Evolutionary conservation across 2,113 vertebrate genomes (phyloP), one percentile per base, ranked within the genome.

Genomic region (Thoracochromis brauschi): DNA sequence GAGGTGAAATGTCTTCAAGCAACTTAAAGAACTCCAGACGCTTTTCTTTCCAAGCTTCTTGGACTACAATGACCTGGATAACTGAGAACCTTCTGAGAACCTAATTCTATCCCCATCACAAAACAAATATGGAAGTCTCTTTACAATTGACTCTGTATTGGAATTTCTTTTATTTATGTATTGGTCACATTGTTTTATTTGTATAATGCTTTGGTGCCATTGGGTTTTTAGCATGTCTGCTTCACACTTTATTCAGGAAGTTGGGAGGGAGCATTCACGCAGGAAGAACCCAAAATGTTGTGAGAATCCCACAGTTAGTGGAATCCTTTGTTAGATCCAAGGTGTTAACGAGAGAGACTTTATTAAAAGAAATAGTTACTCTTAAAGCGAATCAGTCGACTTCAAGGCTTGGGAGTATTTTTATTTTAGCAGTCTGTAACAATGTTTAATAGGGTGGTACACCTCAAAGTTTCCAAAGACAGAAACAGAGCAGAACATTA

Each of bases 371-470:
- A 0, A 75, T 47, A 29, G 68, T 29, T 11, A 17, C 40, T 73
- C 40, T 45, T 45, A 45, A 2, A 73, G 21, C 14, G 0, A 73
- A 17, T 73, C 40, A 26, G 4, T 11, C 9, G 0, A 29, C 40
- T 29, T 45, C 13, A 45, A 16, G 5, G 38, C 21, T 0, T 33
- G 38, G 21, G 40, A 24, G 33, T 9, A 47, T 73, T 73, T 73
- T 73, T 47, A 24, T 47, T 73, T 73, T 73, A 10, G 21, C 14
- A 26, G 14, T 17, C 6, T 47, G 21, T 42, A 47, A 17, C 40
- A 71, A 6, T 42, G 3, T 73, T 73, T 73, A 73, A 73, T 6
- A 73, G 0, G 19, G 0, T 17, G n/a, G 21, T 1, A 10, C 38
- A 4, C 19, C 21, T 45, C 40, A 45, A 29, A 73, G 21, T 73